phyloP scores from a whole-genome alignment of 2,113 vertebrate species.

The Tyto alba region DNA sequence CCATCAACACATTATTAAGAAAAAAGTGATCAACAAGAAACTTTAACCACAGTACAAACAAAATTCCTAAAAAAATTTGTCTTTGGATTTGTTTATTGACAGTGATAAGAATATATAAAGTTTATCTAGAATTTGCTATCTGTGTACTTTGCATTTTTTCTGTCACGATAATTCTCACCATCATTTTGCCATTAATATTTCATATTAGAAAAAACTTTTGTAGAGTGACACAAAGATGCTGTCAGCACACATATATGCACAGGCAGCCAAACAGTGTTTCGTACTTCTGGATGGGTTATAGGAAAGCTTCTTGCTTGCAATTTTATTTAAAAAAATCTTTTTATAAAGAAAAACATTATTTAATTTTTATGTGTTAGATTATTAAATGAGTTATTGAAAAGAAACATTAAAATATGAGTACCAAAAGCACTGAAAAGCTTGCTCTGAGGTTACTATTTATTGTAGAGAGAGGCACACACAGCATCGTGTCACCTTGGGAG shows the following conservation, averaged over 20 bases:
- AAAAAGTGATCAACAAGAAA: not conserved
- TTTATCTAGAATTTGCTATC: not conserved
- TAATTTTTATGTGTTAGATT: not conserved
- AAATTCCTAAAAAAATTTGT: not conserved
- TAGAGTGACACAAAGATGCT: not conserved
- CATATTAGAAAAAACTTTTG: rapidly evolving
- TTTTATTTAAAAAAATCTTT: not conserved
- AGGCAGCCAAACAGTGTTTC: not conserved
- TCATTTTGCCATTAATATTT: not conserved
- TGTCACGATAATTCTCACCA: rapidly evolving
- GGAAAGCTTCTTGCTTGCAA: not conserved
- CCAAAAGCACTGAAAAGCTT: not conserved
- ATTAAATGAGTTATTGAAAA: not conserved
- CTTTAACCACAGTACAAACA: not conserved
- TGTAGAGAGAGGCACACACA: not conserved
- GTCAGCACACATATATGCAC: not conserved
- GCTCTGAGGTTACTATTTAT: not conserved
- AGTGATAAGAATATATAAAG: not conserved
- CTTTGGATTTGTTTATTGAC: not conserved
- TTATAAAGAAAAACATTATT: not conserved
- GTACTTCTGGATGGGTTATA: not conserved
- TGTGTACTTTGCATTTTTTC: not conserved
- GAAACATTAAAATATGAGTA: not conserved
- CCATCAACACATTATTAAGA: not conserved
- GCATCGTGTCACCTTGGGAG: not conserved